These are phyloP conservation scores for Micronisus gabar DNA, from an alignment of 2,113 vertebrate species.

Conservation along the genomic window DNA sequence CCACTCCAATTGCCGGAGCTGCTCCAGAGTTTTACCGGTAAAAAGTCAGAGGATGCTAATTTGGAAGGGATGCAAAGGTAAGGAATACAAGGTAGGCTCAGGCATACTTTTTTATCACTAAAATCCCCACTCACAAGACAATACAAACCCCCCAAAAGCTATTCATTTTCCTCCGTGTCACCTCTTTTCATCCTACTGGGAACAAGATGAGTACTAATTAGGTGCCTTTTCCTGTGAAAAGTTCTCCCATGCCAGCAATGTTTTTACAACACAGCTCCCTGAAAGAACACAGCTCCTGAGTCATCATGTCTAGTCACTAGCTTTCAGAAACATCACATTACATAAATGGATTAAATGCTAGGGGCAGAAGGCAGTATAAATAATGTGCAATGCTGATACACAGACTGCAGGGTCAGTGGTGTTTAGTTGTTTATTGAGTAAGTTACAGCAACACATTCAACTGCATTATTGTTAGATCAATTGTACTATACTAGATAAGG, in stretches of 20 bases:
- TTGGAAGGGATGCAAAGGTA: neutral
- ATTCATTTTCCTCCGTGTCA: neutral
- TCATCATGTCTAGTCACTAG: neutral
- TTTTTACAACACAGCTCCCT: neutral
- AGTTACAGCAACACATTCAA: neutral
- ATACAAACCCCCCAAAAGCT: neutral
- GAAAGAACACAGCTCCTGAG: neutral
- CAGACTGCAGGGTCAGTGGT: neutral
- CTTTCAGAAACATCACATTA: neutral
- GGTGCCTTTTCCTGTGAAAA: neutral
- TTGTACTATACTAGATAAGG: neutral
- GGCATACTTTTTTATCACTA: neutral
- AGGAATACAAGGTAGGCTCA: neutral
- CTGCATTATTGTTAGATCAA: neutral
- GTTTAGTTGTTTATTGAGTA: neutral
- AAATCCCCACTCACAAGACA: neutral
- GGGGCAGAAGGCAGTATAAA: neutral
- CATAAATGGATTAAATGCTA: neutral
- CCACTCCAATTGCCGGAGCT: neutral
- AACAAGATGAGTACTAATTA: neutral
- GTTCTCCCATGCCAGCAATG: neutral
- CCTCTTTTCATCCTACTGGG: neutral
- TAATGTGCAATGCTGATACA: neutral
- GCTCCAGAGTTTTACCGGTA: neutral
- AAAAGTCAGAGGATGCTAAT: neutral